phyloP scores from a whole-genome alignment of 2,113 vertebrate genomes.

The Clupea harengus region DNA sequence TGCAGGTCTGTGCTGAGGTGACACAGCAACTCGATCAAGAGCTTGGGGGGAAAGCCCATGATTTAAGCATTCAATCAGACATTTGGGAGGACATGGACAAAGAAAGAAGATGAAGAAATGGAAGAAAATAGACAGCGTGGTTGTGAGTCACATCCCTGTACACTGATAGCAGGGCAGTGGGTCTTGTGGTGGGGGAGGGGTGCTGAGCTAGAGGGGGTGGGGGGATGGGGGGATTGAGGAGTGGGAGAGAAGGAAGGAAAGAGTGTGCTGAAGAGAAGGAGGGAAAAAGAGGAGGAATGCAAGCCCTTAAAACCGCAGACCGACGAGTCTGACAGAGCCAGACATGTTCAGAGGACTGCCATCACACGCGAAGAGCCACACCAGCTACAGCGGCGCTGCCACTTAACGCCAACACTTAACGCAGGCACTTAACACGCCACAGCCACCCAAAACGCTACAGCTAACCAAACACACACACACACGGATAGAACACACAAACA shows the following conservation, averaged over 20 bases:
- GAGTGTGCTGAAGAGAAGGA: neutral
- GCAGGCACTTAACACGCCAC: neutral
- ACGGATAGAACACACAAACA: neutral
- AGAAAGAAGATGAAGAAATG: neutral
- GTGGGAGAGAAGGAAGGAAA: neutral
- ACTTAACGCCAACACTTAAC: slow-evolving; percentile 1
- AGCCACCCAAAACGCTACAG: neutral
- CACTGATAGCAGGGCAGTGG: neutral
- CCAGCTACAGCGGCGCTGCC: neutral
- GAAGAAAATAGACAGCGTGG: neutral
- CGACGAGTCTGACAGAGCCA: slow-evolving; percentile 26
- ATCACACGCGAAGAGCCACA: neutral
- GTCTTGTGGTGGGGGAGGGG: neutral
- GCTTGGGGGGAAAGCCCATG: neutral
- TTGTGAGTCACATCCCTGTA: neutral
- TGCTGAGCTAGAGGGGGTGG: neutral
- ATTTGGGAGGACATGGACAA: neutral
- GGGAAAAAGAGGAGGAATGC: neutral
- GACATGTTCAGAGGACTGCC: slow-evolving; percentile 28
- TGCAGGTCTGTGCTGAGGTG: neutral
- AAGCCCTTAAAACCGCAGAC: slow-evolving; percentile 23
- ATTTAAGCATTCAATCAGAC: too few relatives aligned
- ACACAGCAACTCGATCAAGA: neutral
- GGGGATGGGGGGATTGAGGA: neutral
- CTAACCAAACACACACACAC: neutral